A percentile compares a stretch with the other conserved stretches of the same genome.
Evolutionary conservation across 2,888 invertebrate species (phyloP).

Genomic region (Incurvaria masculella): DNA sequence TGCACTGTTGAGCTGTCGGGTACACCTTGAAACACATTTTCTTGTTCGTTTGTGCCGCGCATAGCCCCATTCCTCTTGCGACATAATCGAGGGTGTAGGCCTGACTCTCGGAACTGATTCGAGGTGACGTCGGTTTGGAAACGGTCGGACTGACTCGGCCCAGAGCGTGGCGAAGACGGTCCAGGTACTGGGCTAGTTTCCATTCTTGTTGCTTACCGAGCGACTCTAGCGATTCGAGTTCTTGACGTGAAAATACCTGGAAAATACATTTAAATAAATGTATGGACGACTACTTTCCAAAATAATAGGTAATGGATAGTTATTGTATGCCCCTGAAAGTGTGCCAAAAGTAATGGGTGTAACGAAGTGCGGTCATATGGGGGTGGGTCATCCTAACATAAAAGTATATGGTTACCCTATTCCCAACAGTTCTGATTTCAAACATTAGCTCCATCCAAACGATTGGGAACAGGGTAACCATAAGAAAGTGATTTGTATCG

Average conservation of each 20-base stretch:
- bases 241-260: slow-evolving; percentile 57
- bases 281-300: too few species aligned
- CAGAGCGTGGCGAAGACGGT: slow-evolving; percentile 44
- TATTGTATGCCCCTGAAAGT: too few species aligned
- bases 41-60: slow-evolving; percentile 54
- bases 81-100: slow-evolving; percentile 52
- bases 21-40: slow-evolving; percentile 59
- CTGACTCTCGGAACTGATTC: slow-evolving; percentile 33
- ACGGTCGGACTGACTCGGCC: slow-evolving; percentile 40
- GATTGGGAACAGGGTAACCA: too few species aligned
- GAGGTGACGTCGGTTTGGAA: slow-evolving; percentile 33
- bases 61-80: slow-evolving; percentile 59
- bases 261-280: too few species aligned
- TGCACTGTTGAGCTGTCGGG: slow-evolving; percentile 46
- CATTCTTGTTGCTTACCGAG: slow-evolving; percentile 54
- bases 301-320: too few species aligned
- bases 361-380: too few species aligned
- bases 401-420: too few species aligned
- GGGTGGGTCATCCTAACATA: too few species aligned
- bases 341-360: too few species aligned
- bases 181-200: slow-evolving; percentile 52
- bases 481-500: too few species aligned
- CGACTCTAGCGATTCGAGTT: slow-evolving; percentile 46
- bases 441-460: too few species aligned
- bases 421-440: too few species aligned